Evolutionary conservation across 1,140 invertebrate genomes (phyloP).

Genomic region (Xylocopa sonorina): DNA sequence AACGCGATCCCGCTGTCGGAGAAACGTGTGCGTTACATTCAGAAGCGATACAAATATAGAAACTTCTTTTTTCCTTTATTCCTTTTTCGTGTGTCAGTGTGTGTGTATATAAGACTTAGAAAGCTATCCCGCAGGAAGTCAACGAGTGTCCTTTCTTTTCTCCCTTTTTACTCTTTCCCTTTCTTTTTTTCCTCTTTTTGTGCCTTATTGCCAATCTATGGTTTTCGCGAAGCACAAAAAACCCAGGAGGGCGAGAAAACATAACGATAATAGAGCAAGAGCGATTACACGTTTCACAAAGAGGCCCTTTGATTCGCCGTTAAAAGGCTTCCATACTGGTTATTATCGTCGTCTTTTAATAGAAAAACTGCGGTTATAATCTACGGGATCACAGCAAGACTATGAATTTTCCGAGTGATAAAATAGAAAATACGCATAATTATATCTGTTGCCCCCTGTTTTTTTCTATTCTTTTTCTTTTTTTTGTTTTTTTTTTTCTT

Average conservation of each 20-base stretch:
- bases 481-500: constrained; percentile 18
- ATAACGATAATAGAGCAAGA: constrained; percentile 50
- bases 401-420: constrained; percentile 67
- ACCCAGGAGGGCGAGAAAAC: constrained; percentile 46
- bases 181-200: neutral
- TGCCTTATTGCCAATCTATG: constrained; percentile 17
- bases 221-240: constrained; percentile 47
- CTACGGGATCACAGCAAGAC: constrained; percentile 72
- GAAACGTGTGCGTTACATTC: constrained; percentile 18
- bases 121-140: constrained; percentile 34
- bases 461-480: neutral
- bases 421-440: constrained; percentile 59
- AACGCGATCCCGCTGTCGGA: constrained; percentile 37
- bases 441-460: constrained; percentile 39
- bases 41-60: constrained; percentile 57
- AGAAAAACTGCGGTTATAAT: constrained; percentile 65
- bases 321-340: constrained; percentile 53
- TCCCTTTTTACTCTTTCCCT: neutral
- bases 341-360: constrained; percentile 59
- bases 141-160: constrained; percentile 12
- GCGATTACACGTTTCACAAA: constrained; percentile 61
- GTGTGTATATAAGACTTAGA: constrained; percentile 17
- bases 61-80: constrained; percentile 48
- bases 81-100: constrained; percentile 4
- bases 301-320: constrained; percentile 56